Base-by-base conservation (phyloP, 2,113 vertebrate genomes). In the Laterallus jamaicensis region DNA sequence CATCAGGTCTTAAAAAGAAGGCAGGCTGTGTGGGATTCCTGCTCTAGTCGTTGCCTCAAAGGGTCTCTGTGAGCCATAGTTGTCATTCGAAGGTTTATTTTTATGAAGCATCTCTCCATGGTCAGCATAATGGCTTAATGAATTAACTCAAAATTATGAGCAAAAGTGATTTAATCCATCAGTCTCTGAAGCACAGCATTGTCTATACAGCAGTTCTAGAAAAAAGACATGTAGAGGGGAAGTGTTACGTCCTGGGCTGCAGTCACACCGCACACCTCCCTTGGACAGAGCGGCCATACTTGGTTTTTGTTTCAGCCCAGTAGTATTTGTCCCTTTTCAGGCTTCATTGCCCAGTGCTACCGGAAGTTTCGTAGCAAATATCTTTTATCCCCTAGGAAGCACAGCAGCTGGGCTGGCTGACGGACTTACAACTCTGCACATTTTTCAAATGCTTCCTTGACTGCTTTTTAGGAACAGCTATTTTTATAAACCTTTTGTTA, bases 401-500 rank as follows among this genome's bases (percentile, higher is more conserved):
- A 3, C 3, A 82, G 84, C 90, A 84, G 92, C 92, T 89, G 88
- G 66, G 69, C 64, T 94, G 82, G 76, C 88, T 42, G 76, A 86
- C 0, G 4, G 39, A 90, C 90, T 86, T 64, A 84, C 37, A 87
- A 77, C 71, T 86, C 81, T 55, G 59, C 92, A 84, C 86, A 86
- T 95, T 92, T 96, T 93, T 90, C 86, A 86, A 71, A 92, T 60
- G 15, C 50, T 96, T 96, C 69, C 62, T 86, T 84, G 71, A 92
- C 82, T 76, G 90, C 83, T 88, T 97, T 94, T 93, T 84, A 97
- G 93, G 92, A 95, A 88, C n/a, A 88, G 31, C 13, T 88, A 59
- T 50, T 91, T 95, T 88, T 82, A 68, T 28, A 88, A 84, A 83
- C 4, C 54, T 83, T 95, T 88, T 86, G 47, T 92, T 68, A 56